Conservation (phyloP, 2,113 vertebrate species). For the Sinocyclocheilus anophthalmus region DNA sequence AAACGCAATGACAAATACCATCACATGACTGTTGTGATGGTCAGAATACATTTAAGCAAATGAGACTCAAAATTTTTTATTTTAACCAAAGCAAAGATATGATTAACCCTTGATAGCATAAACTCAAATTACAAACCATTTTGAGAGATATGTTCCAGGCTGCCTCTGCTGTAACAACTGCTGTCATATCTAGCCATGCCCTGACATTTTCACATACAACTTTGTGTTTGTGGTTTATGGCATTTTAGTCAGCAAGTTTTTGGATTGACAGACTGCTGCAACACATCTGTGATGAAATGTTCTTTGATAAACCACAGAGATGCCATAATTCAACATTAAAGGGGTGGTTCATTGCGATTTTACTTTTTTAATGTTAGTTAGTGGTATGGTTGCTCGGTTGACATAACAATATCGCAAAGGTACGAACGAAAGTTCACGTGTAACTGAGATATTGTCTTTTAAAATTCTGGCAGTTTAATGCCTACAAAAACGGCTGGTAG, state of each 20-base stretch:
- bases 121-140: not conserved
- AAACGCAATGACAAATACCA: not conserved
- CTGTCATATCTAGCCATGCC: not conserved
- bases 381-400: too few relatives aligned
- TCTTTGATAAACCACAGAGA: not conserved
- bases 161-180: not conserved
- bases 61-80: not conserved
- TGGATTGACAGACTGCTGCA: not conserved
- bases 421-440: too few relatives aligned
- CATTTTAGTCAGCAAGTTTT: not conserved
- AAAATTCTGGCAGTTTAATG: too few relatives aligned
- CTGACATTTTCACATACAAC: not conserved
- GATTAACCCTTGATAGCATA: not conserved
- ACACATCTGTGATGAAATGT: not conserved
- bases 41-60: not conserved
- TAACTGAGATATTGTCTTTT: too few relatives aligned
- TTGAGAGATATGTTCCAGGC: not conserved
- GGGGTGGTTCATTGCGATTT: too few relatives aligned
- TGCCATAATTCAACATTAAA: not conserved
- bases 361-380: too few relatives aligned
- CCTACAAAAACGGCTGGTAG: too few relatives aligned
- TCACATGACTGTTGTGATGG: not conserved
- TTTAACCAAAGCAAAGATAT: not conserved
- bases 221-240: not conserved
- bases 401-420: too few relatives aligned